Conservation (phyloP, 1,140 invertebrate species). For the Leptinotarsa lineolata region DNA sequence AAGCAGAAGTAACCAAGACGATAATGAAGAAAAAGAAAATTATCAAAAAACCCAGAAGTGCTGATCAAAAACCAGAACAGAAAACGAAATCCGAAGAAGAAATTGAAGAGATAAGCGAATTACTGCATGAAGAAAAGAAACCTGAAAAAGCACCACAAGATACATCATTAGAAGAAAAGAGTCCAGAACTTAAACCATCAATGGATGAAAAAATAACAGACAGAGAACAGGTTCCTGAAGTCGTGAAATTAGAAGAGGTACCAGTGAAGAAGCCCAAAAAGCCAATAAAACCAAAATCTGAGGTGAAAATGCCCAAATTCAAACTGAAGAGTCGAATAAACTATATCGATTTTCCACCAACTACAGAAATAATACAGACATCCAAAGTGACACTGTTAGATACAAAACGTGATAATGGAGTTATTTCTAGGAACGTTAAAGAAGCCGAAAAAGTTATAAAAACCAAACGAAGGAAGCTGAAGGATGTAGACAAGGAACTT, state of each 20-base stretch:
- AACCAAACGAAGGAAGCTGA: slow-evolving; percentile 53
- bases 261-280: slow-evolving; percentile 44
- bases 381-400: slow-evolving; percentile 60
- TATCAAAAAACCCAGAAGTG: neutral
- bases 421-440: slow-evolving; percentile 71
- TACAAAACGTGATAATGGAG: slow-evolving; percentile 63
- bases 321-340: slow-evolving; percentile 69
- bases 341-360: slow-evolving; percentile 65
- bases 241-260: neutral
- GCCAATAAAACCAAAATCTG: slow-evolving; percentile 55
- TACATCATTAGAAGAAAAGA: slow-evolving; percentile 28
- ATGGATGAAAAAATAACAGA: slow-evolving; percentile 27
- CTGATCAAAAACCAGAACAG: neutral
- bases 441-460: slow-evolving; percentile 70
- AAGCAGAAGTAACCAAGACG: slow-evolving; percentile 35
- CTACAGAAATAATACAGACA: slow-evolving; percentile 54
- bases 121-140: slow-evolving; percentile 28
- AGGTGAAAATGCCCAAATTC: slow-evolving; percentile 66
- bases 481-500: slow-evolving; percentile 64
- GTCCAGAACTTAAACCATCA: slow-evolving; percentile 17
- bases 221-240: neutral
- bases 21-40: slow-evolving; percentile 26
- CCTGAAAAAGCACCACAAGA: slow-evolving; percentile 21
- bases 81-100: neutral
- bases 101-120: slow-evolving; percentile 36